Conservation (phyloP, 2,113 vertebrate genomes). For the Hemiscyllium ocellatum region DNA sequence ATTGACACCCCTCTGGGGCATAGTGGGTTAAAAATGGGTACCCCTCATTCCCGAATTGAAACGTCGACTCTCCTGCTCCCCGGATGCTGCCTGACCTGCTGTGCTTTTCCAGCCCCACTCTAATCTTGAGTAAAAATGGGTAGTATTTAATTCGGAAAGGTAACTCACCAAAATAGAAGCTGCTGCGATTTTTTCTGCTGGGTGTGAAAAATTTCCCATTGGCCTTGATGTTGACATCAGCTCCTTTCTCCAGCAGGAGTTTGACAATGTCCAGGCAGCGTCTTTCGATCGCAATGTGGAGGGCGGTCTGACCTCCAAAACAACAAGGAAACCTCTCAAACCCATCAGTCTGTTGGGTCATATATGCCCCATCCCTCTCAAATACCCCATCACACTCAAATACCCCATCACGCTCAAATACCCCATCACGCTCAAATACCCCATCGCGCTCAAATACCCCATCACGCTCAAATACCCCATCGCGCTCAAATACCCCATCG, state of each 20-base stretch:
- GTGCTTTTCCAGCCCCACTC: no score
- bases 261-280: slow-evolving; percentile 60
- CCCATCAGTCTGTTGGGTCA: no score
- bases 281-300: slow-evolving; percentile 69
- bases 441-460: no score
- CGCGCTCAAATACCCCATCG: no score
- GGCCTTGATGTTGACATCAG: slow-evolving; percentile 62
- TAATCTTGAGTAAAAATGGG: not conserved
- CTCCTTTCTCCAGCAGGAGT: slow-evolving; percentile 60
- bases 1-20: not conserved
- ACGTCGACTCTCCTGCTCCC: no score
- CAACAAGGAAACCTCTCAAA: not conserved
- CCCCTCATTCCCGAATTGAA: no score
- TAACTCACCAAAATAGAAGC: slow-evolving; percentile 70
- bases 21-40: not conserved
- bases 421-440: no score
- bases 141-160: not conserved
- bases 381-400: no score
- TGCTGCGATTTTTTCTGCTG: slow-evolving; percentile 61
- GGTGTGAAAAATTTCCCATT: slow-evolving; percentile 65
- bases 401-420: no score
- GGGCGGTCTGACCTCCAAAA: slow-evolving; percentile 61
- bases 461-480: no score
- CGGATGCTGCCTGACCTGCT: no score
- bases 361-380: not conserved